These are phyloP conservation scores for Ptilonorhynchus violaceus DNA, from an alignment of 2,113 vertebrate species.

Conservation along the genomic window DNA sequence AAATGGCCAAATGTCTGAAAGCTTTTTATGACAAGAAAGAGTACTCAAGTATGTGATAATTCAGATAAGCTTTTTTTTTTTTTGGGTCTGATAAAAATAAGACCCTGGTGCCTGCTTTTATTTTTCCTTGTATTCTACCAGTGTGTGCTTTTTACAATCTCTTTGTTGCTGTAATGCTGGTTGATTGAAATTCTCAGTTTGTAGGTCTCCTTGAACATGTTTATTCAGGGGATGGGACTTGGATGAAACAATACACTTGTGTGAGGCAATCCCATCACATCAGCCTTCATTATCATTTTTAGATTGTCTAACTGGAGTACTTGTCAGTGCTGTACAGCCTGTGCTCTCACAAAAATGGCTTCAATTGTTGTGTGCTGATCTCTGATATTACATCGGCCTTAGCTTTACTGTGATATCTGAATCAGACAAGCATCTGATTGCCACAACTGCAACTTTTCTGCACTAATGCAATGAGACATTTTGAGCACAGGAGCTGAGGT, in stretches of 20 bases:
- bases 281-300: slow-evolving; percentile 36
- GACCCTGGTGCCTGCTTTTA: background rate
- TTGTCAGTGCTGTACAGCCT: background rate
- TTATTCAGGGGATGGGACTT: slow-evolving; percentile 17
- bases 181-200: slow-evolving; percentile 36
- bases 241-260: slow-evolving; percentile 24
- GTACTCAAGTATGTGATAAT: background rate
- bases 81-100: background rate
- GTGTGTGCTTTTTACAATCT: background rate
- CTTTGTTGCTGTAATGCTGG: background rate
- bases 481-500: background rate
- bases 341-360: background rate
- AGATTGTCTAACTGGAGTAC: background rate
- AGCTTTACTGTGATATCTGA: background rate
- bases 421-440: background rate
- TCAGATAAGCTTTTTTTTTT: background rate
- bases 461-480: background rate
- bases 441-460: background rate
- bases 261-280: slow-evolving; percentile 40
- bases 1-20: background rate
- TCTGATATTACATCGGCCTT: background rate
- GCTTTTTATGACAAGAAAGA: background rate
- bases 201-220: background rate
- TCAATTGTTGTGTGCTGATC: background rate
- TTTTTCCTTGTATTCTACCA: background rate